Conservation (phyloP, 2,113 vertebrate genomes). For the Dipodomys merriami region DNA sequence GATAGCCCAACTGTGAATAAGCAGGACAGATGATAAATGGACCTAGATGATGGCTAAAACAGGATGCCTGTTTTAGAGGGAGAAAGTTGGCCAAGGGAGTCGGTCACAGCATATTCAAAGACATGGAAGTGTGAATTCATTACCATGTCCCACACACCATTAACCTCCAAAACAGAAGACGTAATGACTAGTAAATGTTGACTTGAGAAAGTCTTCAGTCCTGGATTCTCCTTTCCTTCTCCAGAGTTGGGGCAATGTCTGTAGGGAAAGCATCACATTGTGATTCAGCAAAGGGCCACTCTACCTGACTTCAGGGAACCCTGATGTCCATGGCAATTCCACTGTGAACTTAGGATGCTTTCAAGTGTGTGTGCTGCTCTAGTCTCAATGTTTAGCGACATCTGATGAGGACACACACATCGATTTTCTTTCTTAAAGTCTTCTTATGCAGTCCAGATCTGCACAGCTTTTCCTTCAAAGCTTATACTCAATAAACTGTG, state of each 20-base stretch:
- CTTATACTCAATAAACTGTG: conserved; percentile 75
- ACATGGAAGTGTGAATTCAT: background rate
- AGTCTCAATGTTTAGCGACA: background rate
- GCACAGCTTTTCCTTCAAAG: background rate
- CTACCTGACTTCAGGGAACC: background rate
- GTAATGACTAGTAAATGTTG: background rate
- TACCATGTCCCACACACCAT: background rate
- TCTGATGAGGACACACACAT: background rate
- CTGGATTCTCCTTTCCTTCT: background rate
- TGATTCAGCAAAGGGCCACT: background rate
- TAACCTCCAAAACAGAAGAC: background rate
- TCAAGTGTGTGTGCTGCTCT: background rate
- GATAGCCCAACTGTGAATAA: background rate
- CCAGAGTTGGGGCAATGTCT: background rate
- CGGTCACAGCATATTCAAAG: accelerated
- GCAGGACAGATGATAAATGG: background rate
- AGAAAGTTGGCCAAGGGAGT: background rate
- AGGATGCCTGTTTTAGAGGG: no score
- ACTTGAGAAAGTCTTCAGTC: background rate
- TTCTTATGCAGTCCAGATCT: conserved; percentile 50
- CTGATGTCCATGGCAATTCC: background rate
- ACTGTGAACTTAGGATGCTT: background rate
- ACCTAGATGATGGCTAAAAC: background rate
- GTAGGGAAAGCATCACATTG: background rate
- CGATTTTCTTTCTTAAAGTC: background rate